phyloP scores from a whole-genome alignment of 2,113 vertebrate genomes.

The Tichodroma muraria region DNA sequence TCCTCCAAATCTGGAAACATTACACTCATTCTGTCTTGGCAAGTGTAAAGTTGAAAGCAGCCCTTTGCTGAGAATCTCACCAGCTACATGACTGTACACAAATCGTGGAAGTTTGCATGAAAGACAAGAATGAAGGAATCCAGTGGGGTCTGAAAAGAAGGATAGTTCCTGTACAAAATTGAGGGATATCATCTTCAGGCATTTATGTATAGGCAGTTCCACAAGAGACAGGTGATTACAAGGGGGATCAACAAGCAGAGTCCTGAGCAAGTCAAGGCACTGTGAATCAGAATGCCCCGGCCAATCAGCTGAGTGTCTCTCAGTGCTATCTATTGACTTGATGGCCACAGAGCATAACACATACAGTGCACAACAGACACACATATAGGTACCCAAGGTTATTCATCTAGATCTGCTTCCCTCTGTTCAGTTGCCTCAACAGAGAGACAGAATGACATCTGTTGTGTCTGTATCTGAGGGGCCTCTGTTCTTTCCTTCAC shows the following conservation, averaged over 20 bases:
- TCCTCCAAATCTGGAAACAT: background rate
- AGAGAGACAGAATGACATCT: background rate
- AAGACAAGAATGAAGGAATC: background rate
- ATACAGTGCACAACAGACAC: background rate
- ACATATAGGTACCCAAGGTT: accelerated
- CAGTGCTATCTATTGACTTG: background rate
- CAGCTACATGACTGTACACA: background rate
- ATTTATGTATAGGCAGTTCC: background rate
- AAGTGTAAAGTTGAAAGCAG: background rate
- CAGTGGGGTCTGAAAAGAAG: background rate
- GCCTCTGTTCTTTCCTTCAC: background rate
- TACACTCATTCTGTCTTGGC: background rate
- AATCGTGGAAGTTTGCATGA: background rate
- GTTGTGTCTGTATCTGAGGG: background rate
- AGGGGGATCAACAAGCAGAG: background rate
- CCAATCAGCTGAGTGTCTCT: background rate
- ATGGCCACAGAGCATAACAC: background rate
- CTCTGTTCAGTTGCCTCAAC: background rate
- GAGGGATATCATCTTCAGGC: background rate
- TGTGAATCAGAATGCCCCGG: background rate
- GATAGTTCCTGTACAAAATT: background rate
- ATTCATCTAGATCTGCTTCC: background rate
- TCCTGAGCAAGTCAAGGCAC: background rate
- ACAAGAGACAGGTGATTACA: background rate
- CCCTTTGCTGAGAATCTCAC: background rate